Conservation (phyloP, 2,113 vertebrate genomes). For the Clupea harengus region DNA sequence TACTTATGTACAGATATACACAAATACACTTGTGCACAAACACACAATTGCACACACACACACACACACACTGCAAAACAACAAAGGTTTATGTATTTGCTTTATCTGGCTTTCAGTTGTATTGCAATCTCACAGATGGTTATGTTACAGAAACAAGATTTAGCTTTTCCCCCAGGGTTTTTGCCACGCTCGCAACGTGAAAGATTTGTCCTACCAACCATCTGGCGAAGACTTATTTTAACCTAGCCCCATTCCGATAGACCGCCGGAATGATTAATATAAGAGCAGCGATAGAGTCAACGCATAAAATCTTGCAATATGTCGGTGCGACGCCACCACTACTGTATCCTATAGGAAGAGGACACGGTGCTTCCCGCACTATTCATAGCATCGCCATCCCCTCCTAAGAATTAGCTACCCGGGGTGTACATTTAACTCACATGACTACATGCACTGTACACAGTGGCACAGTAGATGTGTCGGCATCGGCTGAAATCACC, state of each 20-base stretch:
- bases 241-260: background rate
- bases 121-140: slow-evolving; percentile 16
- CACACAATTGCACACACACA: background rate
- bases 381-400: slow-evolving; percentile 9
- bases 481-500: slow-evolving; percentile 40
- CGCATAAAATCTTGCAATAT: background rate
- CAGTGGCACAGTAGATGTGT: background rate
- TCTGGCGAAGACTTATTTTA: slow-evolving; percentile 34
- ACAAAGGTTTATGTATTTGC: background rate
- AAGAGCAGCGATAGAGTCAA: background rate
- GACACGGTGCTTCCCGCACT: slow-evolving; percentile 27
- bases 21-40: background rate
- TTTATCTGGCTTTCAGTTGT: background rate
- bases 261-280: background rate
- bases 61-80: too few species aligned
- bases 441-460: slow-evolving; percentile 53
- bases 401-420: slow-evolving; percentile 16
- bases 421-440: slow-evolving; percentile 58
- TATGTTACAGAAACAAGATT: slow-evolving; percentile 14
- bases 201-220: slow-evolving; percentile 20
- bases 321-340: background rate
- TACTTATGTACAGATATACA: too few species aligned
- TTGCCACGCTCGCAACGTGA: slow-evolving; percentile 23
- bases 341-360: slow-evolving; percentile 5
- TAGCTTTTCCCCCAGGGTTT: background rate